A percentile compares a stretch with the other conserved stretches of the same genome.
These are phyloP conservation scores for Raja brachyura DNA, from an alignment of 2,113 vertebrate species.

Conservation along the genomic window DNA sequence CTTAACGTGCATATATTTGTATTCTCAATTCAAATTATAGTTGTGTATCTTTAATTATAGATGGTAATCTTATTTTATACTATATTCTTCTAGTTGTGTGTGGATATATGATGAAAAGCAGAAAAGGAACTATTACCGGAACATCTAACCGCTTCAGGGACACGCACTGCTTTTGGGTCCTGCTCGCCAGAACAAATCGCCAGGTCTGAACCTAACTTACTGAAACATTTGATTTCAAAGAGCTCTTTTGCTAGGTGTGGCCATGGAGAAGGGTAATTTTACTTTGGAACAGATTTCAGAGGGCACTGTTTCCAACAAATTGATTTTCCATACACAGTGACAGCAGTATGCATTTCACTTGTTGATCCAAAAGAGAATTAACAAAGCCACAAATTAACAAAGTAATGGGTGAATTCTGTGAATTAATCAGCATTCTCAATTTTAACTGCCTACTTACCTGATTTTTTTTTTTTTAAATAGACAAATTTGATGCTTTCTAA, in stretches of 20 bases:
- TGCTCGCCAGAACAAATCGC: background rate
- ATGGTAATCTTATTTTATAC: background rate
- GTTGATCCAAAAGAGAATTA: background rate
- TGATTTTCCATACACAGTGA: background rate
- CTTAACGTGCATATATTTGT: background rate
- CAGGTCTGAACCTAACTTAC: background rate
- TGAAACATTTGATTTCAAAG: background rate
- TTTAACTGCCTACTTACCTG: background rate
- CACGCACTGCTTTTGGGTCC: background rate
- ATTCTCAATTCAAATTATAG: background rate
- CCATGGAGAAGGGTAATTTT: background rate
- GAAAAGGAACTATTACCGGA: background rate
- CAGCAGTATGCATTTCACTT: too few species aligned
- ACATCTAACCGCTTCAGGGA: background rate
- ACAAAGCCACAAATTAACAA: background rate
- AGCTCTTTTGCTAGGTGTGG: background rate
- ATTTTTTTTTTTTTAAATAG: background rate
- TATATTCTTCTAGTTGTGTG: slow-evolving; percentile 18
- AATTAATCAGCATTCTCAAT: background rate
- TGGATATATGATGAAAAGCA: background rate
- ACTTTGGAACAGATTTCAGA: background rate
- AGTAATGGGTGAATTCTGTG: background rate
- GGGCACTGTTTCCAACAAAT: background rate
- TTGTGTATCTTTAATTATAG: background rate
- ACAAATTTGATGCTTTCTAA: background rate